Base-by-base conservation (phyloP, 2,797 vertebrate genomes). In the Channa striata region DNA sequence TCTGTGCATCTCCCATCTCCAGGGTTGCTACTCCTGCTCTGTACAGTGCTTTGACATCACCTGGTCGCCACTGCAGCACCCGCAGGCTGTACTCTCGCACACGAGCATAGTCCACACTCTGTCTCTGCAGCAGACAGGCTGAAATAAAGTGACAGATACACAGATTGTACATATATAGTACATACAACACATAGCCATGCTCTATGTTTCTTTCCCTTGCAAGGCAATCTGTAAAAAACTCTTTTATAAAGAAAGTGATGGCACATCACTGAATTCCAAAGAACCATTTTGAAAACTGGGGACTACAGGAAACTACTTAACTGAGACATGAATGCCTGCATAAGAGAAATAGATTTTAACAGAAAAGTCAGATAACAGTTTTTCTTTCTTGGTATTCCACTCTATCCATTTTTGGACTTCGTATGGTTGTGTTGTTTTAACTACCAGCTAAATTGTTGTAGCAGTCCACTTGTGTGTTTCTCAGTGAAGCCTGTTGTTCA, bases 391-490 rank as follows among this genome's bases (percentile, higher is more conserved):
- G 25, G 6, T 30, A 30, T 6, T 30, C 25, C 25, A 25, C 13
- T 14, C 1, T 50, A 61, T 58, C 2, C 12, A 8, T 4, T 3
- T n/a, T 11, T 17, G 17, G 2, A 46, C 4, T 30, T 54, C 21
- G 17, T n/a, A 49, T 37, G 7, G 13, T 39, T 57, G 2, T 39
- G 11, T 43, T 34, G 2, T 57, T 54, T 25, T 47, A 83, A 59
- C 6, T 94, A 97, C 97, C 97, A 76, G 96, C 95, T 57, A 97
- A 86, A 72, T 97, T 98, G 89, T 97, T 98, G 93, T 97, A 96
- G 91, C 96, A 97, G 90, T 97, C 96, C 8, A 95, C 91, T 91
- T 97, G 96, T 33, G 88, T 96, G 80, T 74, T 91, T 60, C 94
- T 94, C 46, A 97, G 85, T 8, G 86, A 33, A 39, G 83, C 80